Conservation (phyloP, 1,140 invertebrate species). For the Bombus confusus region DNA sequence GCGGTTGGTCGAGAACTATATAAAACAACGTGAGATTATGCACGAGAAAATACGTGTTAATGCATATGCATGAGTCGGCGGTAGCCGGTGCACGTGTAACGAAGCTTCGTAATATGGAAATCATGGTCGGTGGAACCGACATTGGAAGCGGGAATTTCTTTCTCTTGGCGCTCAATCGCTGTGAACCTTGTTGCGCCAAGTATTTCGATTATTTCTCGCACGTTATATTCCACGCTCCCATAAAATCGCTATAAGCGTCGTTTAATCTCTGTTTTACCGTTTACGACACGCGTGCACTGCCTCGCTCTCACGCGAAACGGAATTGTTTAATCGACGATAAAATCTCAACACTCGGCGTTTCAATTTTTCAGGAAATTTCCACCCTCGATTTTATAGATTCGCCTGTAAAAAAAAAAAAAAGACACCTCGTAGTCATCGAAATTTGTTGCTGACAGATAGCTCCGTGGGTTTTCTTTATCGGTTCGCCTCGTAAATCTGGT, state of each 20-base stretch:
- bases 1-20: neutral
- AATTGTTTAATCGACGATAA: neutral
- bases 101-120: slow-evolving; percentile 69
- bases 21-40: slow-evolving; percentile 7
- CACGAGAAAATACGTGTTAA: slow-evolving; percentile 49
- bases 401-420: neutral
- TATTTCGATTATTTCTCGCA: too few species aligned
- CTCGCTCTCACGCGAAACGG: too few species aligned
- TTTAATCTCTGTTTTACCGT: too few species aligned
- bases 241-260: too few species aligned
- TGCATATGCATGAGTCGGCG: slow-evolving; percentile 68
- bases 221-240: too few species aligned
- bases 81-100: slow-evolving; percentile 61
- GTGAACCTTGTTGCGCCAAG: too few species aligned
- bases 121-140: slow-evolving; percentile 16
- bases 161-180: too few species aligned
- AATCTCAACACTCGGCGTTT: neutral
- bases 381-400: neutral
- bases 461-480: neutral
- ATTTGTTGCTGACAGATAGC: neutral
- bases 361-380: neutral
- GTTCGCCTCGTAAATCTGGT: slow-evolving; percentile 6
- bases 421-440: neutral
- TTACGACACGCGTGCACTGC: too few species aligned
- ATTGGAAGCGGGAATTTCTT: slow-evolving; percentile 17